These are phyloP conservation scores for Chymomyza procnemis DNA, from an alignment of 2,888 invertebrate species.

Conservation along the genomic window DNA sequence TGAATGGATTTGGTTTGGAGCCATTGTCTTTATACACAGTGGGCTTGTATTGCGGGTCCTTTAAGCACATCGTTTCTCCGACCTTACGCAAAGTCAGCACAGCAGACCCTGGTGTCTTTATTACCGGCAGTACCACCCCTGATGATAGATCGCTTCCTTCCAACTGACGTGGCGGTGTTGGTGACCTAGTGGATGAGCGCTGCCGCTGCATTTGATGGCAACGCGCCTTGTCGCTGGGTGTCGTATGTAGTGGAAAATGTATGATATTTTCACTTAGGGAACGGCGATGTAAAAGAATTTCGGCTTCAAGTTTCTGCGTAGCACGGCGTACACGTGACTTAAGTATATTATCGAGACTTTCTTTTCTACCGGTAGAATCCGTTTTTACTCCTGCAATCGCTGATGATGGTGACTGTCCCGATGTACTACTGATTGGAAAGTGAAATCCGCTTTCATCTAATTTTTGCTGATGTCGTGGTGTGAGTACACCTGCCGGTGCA, in stretches of 20 bases:
- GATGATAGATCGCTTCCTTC: conserved; percentile 27
- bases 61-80: conserved; percentile 91
- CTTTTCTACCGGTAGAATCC: conserved; percentile 63
- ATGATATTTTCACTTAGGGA: conserved; percentile 87
- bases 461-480: conserved; percentile 54
- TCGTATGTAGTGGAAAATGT: conserved; percentile 81
- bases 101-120: conserved; percentile 72
- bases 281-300: conserved; percentile 83
- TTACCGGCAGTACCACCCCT: conserved; percentile 28
- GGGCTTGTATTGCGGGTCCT: conserved; percentile 89
- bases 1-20: conserved; percentile 84
- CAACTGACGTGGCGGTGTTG: conserved; percentile 74
- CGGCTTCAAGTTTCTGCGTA: conserved; percentile 76
- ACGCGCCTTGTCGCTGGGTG: conserved; percentile 87
- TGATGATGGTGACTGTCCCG: not conserved
- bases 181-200: conserved; percentile 74
- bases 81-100: conserved; percentile 83
- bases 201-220: conserved; percentile 83
- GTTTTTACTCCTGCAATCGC: conserved; percentile 17
- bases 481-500: conserved; percentile 51
- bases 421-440: conserved; percentile 26
- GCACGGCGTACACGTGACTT: conserved; percentile 75
- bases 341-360: conserved; percentile 69
- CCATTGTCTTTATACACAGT: conserved; percentile 77
- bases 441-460: conserved; percentile 48